Evolutionary conservation across 2,113 vertebrate species (phyloP), one percentile per base, ranked within the genome.

Genomic region (Rhadina sibilatrix): DNA sequence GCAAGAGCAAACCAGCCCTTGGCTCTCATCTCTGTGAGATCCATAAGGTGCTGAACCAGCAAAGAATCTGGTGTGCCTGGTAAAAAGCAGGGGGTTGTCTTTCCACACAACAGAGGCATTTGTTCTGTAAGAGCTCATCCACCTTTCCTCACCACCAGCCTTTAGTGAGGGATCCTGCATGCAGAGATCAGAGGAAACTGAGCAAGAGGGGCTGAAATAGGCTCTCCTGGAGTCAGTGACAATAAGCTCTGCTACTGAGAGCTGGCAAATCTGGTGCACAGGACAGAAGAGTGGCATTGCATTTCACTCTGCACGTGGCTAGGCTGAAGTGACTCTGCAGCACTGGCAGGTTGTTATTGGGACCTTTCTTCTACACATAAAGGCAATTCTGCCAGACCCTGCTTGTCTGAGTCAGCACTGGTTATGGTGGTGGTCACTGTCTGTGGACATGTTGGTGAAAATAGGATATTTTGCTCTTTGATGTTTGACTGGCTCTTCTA

Each of bases 261-360:
- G 38, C 35, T 46, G 83, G 33, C 9, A 80, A 15, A 40, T 46
- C 23, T 52, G 44, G 24, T 42, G 53, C 7, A 15, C 47, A 59
- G 40, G 21, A 30, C 11, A 47, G 25, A 28, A 24, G 19, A 70
- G 22, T 5, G 22, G 10, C 5, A 0, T 7, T 61, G 38, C 18
- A 14, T 19, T 63, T 54, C 3, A 1, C 15, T 13, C 15, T 1
- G 2, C 59, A 18, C 0, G 0, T 60, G 20, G 40, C 44, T 33
- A 14, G 15, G 25, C 13, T 72, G 83, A 59, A 25, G 8, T 30
- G 85, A 25, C 5, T 28, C 42, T 63, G 44, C 11, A 56, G 23
- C 22, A 19, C 57, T 40, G 28, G n/a, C 33, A 50, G 30, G 23
- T 15, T 59, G 14, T 15, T 38, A 11, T 9, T 38, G 31, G 33